Conservation (phyloP, 2,888 invertebrate species). For the Papilio elwesi region DNA sequence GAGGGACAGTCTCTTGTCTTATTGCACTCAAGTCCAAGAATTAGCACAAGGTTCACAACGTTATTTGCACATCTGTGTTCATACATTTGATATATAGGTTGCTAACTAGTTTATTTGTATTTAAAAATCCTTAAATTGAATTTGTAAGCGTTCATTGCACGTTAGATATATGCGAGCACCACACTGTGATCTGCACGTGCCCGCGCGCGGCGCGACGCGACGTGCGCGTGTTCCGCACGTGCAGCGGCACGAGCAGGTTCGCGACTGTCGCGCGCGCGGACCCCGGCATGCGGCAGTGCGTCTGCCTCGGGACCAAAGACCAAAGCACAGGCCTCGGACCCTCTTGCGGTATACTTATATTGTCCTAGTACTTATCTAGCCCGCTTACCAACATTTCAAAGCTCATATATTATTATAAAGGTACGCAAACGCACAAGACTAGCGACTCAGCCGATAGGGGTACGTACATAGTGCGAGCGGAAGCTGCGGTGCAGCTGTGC, state of each 20-base stretch:
- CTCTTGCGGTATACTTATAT: conserved; percentile 13
- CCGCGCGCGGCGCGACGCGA: conserved; percentile 42
- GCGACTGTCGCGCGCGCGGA: conserved; percentile 43
- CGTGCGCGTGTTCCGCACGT: conserved; percentile 53
- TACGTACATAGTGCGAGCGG: conserved; percentile 42
- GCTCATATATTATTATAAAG: not conserved
- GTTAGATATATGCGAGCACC: conserved; percentile 48
- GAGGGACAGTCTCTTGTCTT: no score
- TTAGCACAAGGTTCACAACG: no score
- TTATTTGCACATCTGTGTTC: no score
- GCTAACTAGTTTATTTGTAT: no score
- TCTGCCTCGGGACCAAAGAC: conserved; percentile 38
- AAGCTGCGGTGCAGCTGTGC: conserved; percentile 25
- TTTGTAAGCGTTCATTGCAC: not conserved
- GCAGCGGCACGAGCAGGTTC: conserved; percentile 56
- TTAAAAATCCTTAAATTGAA: no score
- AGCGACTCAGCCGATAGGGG: conserved; percentile 2
- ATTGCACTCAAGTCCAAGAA: no score
- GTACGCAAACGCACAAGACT: not conserved
- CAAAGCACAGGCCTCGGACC: no score
- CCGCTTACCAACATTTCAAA: no score
- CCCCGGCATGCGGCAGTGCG: conserved; percentile 47
- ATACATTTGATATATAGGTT: no score
- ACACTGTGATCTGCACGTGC: conserved; percentile 45
- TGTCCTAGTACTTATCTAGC: not conserved